Evolutionary conservation across 2,797 vertebrate species (phyloP).

Genomic region (Amblyraja radiata): DNA sequence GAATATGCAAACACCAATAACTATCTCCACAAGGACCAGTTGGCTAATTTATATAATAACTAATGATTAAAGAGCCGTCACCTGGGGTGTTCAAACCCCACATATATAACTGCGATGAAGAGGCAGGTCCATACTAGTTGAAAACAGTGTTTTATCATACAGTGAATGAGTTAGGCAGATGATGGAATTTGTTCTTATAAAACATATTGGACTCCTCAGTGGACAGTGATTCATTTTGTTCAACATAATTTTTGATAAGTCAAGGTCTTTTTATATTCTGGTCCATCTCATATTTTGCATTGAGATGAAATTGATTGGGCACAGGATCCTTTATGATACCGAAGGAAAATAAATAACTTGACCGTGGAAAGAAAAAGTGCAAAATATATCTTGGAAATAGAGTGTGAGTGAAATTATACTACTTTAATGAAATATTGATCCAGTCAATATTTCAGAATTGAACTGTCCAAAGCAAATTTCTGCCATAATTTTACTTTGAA

Average conservation of each 20-base stretch:
- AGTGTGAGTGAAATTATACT: neutral
- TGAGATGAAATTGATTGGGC: neutral
- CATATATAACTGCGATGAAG: neutral
- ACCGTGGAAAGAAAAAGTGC: neutral
- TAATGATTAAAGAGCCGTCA: slow-evolving; percentile 8
- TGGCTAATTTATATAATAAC: neutral
- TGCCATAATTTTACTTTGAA: slow-evolving; percentile 6
- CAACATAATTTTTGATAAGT: neutral
- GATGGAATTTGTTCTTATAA: neutral
- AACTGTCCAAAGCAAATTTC: neutral
- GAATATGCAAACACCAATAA: neutral
- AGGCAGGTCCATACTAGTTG: neutral
- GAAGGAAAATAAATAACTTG: neutral
- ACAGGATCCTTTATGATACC: neutral
- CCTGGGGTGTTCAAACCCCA: too few species aligned
- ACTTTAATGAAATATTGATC: slow-evolving; percentile 17
- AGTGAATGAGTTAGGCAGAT: neutral
- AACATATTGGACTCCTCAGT: neutral
- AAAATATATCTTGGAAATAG: neutral
- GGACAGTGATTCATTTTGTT: slow-evolving; percentile 15
- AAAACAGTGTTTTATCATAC: neutral
- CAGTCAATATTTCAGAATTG: neutral
- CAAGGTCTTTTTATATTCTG: neutral
- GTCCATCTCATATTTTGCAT: neutral
- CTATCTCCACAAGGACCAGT: neutral